These are phyloP conservation scores for Hylaea fasciaria DNA, from an alignment of 2,888 invertebrate genomes.

Conservation along the genomic window DNA sequence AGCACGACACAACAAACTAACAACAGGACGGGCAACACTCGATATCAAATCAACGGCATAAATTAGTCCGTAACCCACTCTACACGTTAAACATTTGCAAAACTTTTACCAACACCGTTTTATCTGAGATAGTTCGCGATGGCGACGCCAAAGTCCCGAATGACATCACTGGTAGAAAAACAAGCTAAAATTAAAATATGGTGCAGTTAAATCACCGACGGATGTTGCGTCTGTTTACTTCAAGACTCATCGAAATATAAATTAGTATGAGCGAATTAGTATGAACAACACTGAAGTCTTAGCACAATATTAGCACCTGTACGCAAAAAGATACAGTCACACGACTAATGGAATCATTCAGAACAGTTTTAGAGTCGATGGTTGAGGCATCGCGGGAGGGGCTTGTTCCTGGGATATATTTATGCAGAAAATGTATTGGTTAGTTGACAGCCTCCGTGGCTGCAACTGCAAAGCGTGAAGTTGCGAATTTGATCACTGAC, in stretches of 20 bases:
- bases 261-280: slow-evolving; percentile 25
- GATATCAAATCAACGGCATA: slow-evolving; percentile 29
- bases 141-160: slow-evolving; percentile 39
- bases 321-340: background rate
- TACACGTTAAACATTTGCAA: slow-evolving; percentile 34
- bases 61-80: slow-evolving; percentile 47
- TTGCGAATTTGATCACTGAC: no score
- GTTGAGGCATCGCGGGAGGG: no score
- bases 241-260: slow-evolving; percentile 33
- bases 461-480: no score
- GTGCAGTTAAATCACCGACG: slow-evolving; percentile 42
- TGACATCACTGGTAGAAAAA: slow-evolving; percentile 56
- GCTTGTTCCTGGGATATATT: no score
- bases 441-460: no score
- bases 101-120: slow-evolving; percentile 36
- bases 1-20: slow-evolving; percentile 12
- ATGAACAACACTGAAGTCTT: slow-evolving; percentile 19
- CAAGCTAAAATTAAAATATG: slow-evolving; percentile 52
- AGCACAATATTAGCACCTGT: slow-evolving; percentile 16
- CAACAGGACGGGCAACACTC: slow-evolving; percentile 14
- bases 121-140: slow-evolving; percentile 16
- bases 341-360: background rate
- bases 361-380: no score
- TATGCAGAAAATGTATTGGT: no score
- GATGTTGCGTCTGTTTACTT: slow-evolving; percentile 37